Conservation (phyloP, 1,140 invertebrate species). For the Atta colombica region DNA sequence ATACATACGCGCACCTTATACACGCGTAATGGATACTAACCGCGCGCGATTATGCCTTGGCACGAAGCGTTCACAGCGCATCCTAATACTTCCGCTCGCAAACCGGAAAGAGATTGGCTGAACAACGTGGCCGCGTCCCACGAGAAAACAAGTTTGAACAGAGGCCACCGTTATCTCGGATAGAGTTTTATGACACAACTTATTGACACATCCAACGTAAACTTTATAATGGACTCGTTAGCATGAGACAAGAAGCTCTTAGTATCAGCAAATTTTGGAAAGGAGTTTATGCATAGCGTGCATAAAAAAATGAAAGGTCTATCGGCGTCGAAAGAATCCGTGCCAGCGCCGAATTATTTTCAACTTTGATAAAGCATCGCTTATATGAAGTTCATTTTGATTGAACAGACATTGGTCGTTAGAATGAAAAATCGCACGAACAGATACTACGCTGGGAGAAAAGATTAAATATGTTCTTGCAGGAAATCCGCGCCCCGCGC, state of each 20-base stretch:
- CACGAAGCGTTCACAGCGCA: slow-evolving; percentile 25
- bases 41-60: slow-evolving; percentile 53
- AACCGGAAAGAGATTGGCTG: background rate
- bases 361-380: slow-evolving; percentile 15
- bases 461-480: slow-evolving; percentile 34
- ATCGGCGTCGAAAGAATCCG: background rate
- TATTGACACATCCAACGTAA: slow-evolving; percentile 38
- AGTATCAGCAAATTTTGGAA: background rate
- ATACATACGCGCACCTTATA: background rate
- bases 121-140: background rate
- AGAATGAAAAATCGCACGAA: slow-evolving; percentile 32
- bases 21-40: slow-evolving; percentile 57
- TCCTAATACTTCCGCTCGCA: slow-evolving; percentile 20
- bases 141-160: slow-evolving; percentile 36
- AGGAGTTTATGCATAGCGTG: background rate
- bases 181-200: slow-evolving; percentile 33
- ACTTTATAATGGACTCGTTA: slow-evolving; percentile 54
- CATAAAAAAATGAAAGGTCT: background rate
- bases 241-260: background rate
- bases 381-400: background rate
- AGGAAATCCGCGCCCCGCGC: background rate
- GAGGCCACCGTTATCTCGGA: slow-evolving; percentile 16
- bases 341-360: slow-evolving; percentile 26
- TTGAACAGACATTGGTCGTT: slow-evolving; percentile 13
- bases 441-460: background rate